Conservation (phyloP, 2,888 invertebrate genomes). For the Tenthredo notha region DNA sequence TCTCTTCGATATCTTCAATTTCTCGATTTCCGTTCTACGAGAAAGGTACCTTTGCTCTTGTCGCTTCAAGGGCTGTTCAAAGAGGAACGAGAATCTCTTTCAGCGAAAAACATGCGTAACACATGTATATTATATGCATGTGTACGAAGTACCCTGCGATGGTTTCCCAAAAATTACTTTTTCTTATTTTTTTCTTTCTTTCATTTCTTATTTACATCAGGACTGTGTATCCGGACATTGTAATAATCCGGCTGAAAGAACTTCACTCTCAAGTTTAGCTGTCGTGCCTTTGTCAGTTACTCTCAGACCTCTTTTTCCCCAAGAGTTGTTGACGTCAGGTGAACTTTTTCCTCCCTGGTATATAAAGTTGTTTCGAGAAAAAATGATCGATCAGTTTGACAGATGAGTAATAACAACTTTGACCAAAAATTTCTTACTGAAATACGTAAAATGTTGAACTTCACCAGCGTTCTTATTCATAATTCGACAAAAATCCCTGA, state of each 20-base stretch:
- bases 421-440: not conserved
- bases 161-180: not conserved
- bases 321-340: conserved; percentile 12
- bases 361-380: conserved; percentile 22
- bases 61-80: not conserved
- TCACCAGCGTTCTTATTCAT: not conserved
- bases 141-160: not conserved
- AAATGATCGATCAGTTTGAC: conserved; percentile 34
- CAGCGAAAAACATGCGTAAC: not conserved
- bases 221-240: conserved; percentile 10
- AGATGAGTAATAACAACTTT: conserved; percentile 19
- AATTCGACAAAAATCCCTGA: not conserved
- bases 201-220: conserved; percentile 15
- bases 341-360: not conserved
- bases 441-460: not conserved
- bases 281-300: conserved; percentile 21
- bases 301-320: not conserved
- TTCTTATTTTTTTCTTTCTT: not conserved
- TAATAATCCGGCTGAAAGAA: conserved; percentile 26
- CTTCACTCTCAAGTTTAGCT: conserved; percentile 1
- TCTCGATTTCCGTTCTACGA: conserved; percentile 2
- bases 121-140: not conserved
- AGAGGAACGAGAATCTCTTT: not conserved
- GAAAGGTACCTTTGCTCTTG: not conserved
- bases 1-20: not conserved